phyloP scores from a whole-genome alignment of 2,888 invertebrate genomes.

The Microplitis deprimator region DNA sequence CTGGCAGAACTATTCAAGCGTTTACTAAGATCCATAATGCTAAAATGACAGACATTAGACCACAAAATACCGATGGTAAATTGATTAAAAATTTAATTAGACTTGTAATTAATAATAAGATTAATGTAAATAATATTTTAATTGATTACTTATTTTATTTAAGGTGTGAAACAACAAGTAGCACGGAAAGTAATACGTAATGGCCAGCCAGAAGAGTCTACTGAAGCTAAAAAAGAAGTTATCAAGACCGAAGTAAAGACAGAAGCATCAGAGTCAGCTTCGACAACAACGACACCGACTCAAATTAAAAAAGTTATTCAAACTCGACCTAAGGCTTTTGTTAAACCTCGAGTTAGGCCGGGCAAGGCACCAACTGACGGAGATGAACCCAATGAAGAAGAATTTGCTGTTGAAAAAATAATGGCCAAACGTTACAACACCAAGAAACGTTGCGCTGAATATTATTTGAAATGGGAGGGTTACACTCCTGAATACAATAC shows the following conservation, averaged over 20 bases:
- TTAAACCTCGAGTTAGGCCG: slow-evolving; percentile 64
- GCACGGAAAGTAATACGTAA: slow-evolving; percentile 68
- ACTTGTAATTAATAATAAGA: neutral
- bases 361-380: slow-evolving; percentile 55
- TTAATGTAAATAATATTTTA: neutral
- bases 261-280: neutral
- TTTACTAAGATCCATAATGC: slow-evolving; percentile 79
- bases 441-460: slow-evolving; percentile 82
- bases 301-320: slow-evolving; percentile 56
- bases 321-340: slow-evolving; percentile 56
- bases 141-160: neutral
- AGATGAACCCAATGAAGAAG: slow-evolving; percentile 72
- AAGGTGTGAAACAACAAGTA: slow-evolving; percentile 59
- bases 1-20: slow-evolving; percentile 83
- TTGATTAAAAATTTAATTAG: slow-evolving; percentile 6
- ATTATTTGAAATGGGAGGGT: slow-evolving; percentile 89
- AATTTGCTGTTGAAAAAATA: slow-evolving; percentile 86
- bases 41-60: slow-evolving; percentile 76
- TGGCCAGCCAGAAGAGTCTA: slow-evolving; percentile 65
- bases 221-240: slow-evolving; percentile 59
- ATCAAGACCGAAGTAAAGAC: slow-evolving; percentile 54
- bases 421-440: slow-evolving; percentile 88
- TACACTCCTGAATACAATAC: slow-evolving; percentile 85
- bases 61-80: slow-evolving; percentile 56
- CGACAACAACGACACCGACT: slow-evolving; percentile 52